Percentiles rank a stretch among this genome's conserved stretches.
Evolutionary conservation across 2,888 invertebrate species (phyloP).

Genomic region (Cosmia trapezina): DNA sequence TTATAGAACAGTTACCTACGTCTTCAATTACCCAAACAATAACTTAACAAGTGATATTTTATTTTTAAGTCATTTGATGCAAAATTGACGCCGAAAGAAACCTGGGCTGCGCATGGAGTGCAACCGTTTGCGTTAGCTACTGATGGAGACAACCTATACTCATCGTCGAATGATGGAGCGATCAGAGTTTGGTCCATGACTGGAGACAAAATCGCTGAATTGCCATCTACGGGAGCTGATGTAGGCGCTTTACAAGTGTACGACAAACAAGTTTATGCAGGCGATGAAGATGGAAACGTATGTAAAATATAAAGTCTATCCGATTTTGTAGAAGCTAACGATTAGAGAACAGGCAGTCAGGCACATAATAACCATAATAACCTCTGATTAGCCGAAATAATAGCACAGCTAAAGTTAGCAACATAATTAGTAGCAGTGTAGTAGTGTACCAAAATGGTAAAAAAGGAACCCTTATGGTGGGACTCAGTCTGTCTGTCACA

Average conservation of each 20-base stretch:
- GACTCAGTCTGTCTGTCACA: too few relatives aligned
- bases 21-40: background rate
- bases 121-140: conserved; percentile 91
- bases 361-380: background rate
- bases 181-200: conserved; percentile 89
- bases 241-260: conserved; percentile 77
- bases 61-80: conserved; percentile 77
- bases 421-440: background rate
- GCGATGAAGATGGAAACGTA: conserved; percentile 92
- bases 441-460: too few relatives aligned
- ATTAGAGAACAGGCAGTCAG: background rate
- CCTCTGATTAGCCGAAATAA: background rate
- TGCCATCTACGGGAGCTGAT: conserved; percentile 83
- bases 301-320: conserved; percentile 68
- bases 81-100: conserved; percentile 72
- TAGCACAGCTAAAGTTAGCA: too few relatives aligned
- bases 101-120: conserved; percentile 91
- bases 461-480: too few relatives aligned
- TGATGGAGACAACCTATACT: conserved; percentile 87
- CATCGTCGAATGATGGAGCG: conserved; percentile 92
- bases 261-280: conserved; percentile 89
- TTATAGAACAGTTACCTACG: background rate
- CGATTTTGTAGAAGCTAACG: background rate
- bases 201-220: conserved; percentile 80
- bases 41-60: background rate